Evolutionary conservation across 2,113 vertebrate species (phyloP).

Genomic region (Cephalopholis sonnerati): DNA sequence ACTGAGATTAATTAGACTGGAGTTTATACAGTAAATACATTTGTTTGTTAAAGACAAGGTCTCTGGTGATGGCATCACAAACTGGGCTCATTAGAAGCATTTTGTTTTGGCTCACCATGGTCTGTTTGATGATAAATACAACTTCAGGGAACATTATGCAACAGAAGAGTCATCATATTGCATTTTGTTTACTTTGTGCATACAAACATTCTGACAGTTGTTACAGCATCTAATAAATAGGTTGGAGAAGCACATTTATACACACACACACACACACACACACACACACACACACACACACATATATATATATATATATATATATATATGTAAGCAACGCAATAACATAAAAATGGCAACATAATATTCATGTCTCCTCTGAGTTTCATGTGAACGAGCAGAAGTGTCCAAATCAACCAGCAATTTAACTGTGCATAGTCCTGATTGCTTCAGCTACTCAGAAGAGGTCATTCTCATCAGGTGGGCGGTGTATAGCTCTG

Average conservation of each 20-base stretch:
- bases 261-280: no score
- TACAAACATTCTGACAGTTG: background rate
- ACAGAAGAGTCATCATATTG: background rate
- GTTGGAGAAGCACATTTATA: no score
- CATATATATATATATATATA: no score
- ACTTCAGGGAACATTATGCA: background rate
- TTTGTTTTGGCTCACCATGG: background rate
- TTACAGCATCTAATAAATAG: no score
- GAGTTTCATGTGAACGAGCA: no score
- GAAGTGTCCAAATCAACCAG: background rate
- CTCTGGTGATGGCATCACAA: background rate
- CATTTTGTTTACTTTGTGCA: background rate
- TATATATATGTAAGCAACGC: no score
- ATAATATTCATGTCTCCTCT: background rate
- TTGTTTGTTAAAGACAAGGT: background rate
- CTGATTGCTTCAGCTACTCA: background rate
- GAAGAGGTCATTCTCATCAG: no score
- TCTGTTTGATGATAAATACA: constrained; percentile 2
- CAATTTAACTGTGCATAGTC: background rate
- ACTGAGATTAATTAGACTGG: constrained; percentile 12
- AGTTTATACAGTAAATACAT: background rate
- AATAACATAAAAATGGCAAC: no score
- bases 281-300: no score
- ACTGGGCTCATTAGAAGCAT: background rate
- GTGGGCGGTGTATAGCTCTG: no score